phyloP scores from a whole-genome alignment of 2,113 vertebrate species.

The Epinephelus lanceolatus region DNA sequence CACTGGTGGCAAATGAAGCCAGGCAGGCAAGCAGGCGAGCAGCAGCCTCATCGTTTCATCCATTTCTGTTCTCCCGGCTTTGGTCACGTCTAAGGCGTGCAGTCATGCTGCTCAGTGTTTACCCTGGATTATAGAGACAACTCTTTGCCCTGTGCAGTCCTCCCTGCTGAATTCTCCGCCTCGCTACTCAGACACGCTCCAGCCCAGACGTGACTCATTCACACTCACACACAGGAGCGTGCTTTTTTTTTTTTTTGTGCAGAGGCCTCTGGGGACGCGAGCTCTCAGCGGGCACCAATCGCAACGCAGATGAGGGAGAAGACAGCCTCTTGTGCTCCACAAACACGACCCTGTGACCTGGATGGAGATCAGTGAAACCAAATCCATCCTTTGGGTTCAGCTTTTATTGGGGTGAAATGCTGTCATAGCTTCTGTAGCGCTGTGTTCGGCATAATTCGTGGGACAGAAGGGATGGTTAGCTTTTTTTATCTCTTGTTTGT shows the following conservation, averaged over 20 bases:
- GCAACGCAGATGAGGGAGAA: slow-evolving; percentile 32
- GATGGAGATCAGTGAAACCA: slow-evolving; percentile 65
- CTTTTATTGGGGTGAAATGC: slow-evolving; percentile 63
- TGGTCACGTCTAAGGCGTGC: slow-evolving; percentile 79
- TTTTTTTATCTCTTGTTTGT: slow-evolving; percentile 28
- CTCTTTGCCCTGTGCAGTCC: slow-evolving; percentile 71
- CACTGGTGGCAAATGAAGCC: slow-evolving; percentile 53
- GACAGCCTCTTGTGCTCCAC: slow-evolving; percentile 46
- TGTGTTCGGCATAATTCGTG: slow-evolving; percentile 48
- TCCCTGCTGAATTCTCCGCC: slow-evolving; percentile 76
- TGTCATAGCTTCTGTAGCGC: slow-evolving; percentile 52
- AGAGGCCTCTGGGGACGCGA: slow-evolving; percentile 56
- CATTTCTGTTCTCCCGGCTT: slow-evolving; percentile 73
- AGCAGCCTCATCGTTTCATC: slow-evolving; percentile 71
- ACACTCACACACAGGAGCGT: slow-evolving; percentile 67
- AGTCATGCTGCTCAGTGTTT: slow-evolving; percentile 84
- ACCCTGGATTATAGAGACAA: slow-evolving; percentile 81
- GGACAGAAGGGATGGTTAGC: slow-evolving; percentile 36
- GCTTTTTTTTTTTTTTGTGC: slow-evolving; percentile 24
- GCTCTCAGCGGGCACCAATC: slow-evolving; percentile 68
- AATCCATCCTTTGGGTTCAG: slow-evolving; percentile 54
- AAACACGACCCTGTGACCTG: slow-evolving; percentile 75
- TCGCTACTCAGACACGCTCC: slow-evolving; percentile 82
- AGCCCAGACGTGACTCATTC: slow-evolving; percentile 81
- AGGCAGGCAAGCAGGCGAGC: slow-evolving; percentile 59